phyloP scores from a whole-genome alignment of 2,113 vertebrate genomes.

The Pungitius pungitius region DNA sequence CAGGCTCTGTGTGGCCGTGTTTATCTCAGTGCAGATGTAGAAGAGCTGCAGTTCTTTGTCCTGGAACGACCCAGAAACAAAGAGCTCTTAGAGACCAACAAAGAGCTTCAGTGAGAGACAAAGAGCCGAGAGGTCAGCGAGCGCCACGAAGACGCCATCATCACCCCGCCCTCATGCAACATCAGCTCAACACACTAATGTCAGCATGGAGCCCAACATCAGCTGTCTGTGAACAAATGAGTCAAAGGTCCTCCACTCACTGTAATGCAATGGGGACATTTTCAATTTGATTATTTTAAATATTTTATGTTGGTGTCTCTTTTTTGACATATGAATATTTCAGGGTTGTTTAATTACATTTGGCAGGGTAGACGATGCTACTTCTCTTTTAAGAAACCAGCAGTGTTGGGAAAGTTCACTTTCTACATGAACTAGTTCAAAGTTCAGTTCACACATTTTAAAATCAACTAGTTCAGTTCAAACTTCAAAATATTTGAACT shows the following conservation, averaged over 20 bases:
- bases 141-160: neutral
- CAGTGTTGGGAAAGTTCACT: too few relatives aligned
- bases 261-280: neutral
- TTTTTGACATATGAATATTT: too few relatives aligned
- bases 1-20: neutral
- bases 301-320: too few relatives aligned
- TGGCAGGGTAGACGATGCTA: too few relatives aligned
- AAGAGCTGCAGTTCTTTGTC: constrained; percentile 39
- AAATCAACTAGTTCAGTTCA: too few relatives aligned
- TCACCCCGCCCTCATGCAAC: constrained; percentile 22
- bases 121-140: constrained; percentile 35
- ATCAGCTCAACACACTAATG: neutral
- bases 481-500: too few relatives aligned
- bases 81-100: constrained; percentile 35
- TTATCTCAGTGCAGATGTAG: constrained; percentile 54
- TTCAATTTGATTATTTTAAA: too few relatives aligned
- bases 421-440: too few relatives aligned
- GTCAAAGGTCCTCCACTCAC: neutral
- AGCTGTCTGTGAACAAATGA: neutral
- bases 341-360: neutral
- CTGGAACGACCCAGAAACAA: neutral
- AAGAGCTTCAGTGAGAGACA: constrained; percentile 31
- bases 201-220: neutral
- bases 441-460: too few relatives aligned
- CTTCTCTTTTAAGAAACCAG: too few relatives aligned